Conservation (phyloP, 2,888 invertebrate species). For the Prenolepis imparis region DNA sequence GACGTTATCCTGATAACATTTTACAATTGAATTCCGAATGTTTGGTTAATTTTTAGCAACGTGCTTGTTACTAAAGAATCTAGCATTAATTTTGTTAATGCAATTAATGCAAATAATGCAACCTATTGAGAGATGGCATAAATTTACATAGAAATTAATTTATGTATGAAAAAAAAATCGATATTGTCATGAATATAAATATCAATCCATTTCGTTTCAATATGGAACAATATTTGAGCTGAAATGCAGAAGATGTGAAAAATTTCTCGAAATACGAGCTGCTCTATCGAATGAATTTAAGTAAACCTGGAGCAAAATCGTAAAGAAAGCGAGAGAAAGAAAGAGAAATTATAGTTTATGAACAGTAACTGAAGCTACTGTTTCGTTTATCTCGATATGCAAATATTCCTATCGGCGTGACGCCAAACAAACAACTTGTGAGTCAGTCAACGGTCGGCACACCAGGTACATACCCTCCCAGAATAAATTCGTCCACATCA, state of each 20-base stretch:
- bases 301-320: neutral
- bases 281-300: conserved; percentile 11
- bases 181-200: neutral
- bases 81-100: neutral
- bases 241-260: neutral
- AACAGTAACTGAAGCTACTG: conserved; percentile 13
- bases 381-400: conserved; percentile 33
- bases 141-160: neutral
- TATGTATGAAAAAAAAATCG: neutral
- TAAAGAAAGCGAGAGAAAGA: neutral
- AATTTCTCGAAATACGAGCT: neutral
- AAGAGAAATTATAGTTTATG: neutral
- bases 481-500: conserved; percentile 31
- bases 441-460: conserved; percentile 8
- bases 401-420: conserved; percentile 16
- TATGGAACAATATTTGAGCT: no score
- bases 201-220: neutral
- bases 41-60: neutral
- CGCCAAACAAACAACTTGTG: conserved; percentile 13
- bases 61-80: neutral
- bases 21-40: conserved; percentile 12
- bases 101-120: neutral
- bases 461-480: conserved; percentile 27
- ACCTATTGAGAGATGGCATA: neutral
- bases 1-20: neutral